These are phyloP conservation scores for Lethenteron reissneri DNA, from an alignment of 2,113 vertebrate genomes.

Conservation along the genomic window DNA sequence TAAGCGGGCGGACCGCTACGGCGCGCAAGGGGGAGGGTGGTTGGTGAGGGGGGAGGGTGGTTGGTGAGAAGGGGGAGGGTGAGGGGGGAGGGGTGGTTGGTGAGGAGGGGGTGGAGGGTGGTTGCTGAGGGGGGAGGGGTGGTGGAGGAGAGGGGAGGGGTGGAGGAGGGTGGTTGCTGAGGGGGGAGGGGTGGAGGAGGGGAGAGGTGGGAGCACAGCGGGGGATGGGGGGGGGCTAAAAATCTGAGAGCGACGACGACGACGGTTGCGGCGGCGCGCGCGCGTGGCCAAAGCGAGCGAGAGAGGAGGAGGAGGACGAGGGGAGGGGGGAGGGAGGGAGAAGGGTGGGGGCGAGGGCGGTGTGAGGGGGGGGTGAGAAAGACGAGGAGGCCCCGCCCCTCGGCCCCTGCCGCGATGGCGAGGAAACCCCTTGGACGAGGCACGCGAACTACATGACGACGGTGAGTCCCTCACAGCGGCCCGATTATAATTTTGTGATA, in stretches of 20 bases:
- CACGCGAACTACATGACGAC: constrained; percentile 2
- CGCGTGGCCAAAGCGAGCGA: background rate
- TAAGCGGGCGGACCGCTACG: too few species aligned
- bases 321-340: background rate
- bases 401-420: constrained; percentile 5
- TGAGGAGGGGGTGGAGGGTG: too few species aligned
- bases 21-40: background rate
- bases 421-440: constrained; percentile 5
- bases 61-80: too few species aligned
- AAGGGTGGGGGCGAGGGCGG: background rate
- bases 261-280: background rate
- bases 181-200: background rate
- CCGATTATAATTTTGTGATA: background rate
- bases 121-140: too few species aligned
- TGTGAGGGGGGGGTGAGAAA: background rate
- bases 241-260: background rate
- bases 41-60: too few species aligned
- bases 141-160: background rate
- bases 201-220: background rate
- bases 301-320: background rate
- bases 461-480: constrained; percentile 3
- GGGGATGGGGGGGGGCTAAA: background rate
- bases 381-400: background rate
- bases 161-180: background rate
- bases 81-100: too few species aligned